Evolutionary conservation across 2,113 vertebrate genomes (phyloP).

Genomic region (Toxostoma redivivum): DNA sequence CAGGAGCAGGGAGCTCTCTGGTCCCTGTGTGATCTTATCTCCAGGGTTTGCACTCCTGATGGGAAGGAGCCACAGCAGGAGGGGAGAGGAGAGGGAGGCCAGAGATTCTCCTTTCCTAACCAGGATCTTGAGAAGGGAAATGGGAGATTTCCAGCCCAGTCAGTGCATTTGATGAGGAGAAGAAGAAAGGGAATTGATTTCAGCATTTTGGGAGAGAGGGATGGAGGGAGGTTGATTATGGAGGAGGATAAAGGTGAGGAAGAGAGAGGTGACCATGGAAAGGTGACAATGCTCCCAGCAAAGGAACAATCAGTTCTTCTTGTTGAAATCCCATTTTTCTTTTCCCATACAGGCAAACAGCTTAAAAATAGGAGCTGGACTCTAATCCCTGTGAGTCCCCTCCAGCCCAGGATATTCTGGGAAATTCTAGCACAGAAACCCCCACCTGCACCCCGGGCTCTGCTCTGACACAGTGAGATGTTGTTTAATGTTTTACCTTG

Average conservation of each 20-base stretch:
- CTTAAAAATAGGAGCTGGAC: neutral
- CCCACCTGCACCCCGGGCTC: neutral
- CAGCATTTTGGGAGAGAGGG: neutral
- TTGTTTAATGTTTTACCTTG: neutral
- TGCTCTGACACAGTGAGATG: neutral
- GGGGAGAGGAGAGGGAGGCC: neutral
- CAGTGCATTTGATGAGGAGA: neutral
- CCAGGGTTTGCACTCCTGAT: neutral
- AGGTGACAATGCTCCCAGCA: rapidly evolving
- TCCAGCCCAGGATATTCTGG: neutral
- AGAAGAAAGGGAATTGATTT: neutral
- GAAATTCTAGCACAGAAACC: neutral
- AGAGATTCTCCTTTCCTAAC: neutral
- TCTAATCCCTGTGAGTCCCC: neutral
- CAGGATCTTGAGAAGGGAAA: neutral
- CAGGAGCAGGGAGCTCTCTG: neutral
- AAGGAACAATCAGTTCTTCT: neutral
- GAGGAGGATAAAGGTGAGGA: neutral
- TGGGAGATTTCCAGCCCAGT: neutral
- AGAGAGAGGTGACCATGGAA: neutral
- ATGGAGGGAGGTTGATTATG: neutral
- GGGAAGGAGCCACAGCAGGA: neutral
- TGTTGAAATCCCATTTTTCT: neutral
- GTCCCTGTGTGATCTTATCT: neutral
- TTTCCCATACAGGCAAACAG: neutral